These are phyloP conservation scores for Reticulitermes lucifugus DNA, from an alignment of 2,888 invertebrate species.

Conservation along the genomic window DNA sequence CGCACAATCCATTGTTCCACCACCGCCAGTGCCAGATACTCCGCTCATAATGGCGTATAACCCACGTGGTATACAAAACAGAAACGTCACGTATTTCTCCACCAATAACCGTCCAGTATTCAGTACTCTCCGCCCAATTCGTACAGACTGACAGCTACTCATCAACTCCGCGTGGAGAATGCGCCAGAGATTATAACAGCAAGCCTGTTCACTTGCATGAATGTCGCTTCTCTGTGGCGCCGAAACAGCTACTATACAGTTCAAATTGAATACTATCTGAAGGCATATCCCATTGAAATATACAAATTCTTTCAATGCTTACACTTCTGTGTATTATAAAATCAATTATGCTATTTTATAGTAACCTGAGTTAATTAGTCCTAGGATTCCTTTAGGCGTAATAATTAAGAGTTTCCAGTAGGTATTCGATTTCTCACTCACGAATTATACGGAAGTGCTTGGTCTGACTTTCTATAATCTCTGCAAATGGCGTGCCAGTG, in stretches of 20 bases:
- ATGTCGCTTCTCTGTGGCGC: background rate
- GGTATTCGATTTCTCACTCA: background rate
- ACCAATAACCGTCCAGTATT: conserved; percentile 50
- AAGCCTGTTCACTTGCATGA: conserved; percentile 44
- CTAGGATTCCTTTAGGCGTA: too few species aligned
- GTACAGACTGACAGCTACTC: conserved; percentile 55
- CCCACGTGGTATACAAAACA: conserved; percentile 54
- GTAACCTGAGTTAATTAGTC: too few species aligned
- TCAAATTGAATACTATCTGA: background rate
- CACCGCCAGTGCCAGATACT: conserved; percentile 54
- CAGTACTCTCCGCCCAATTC: conserved; percentile 56
- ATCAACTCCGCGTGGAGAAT: conserved; percentile 62
- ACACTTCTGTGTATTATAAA: too few species aligned
- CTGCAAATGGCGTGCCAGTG: conserved; percentile 22
- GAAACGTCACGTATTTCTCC: conserved; percentile 53
- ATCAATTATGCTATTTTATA: too few species aligned
- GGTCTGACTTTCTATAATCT: conserved; percentile 15
- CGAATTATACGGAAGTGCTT: background rate
- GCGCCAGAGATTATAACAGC: conserved; percentile 51
- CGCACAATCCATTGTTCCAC: conserved; percentile 55
- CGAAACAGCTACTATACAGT: background rate
- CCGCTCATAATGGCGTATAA: conserved; percentile 55
- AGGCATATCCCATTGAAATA: too few species aligned
- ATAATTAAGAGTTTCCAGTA: too few species aligned
- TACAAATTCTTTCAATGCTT: too few species aligned